Percentiles rank a stretch among this genome's conserved stretches.
Evolutionary conservation across 2,888 invertebrate genomes (phyloP).

Genomic region (Yponomeuta malinellus): DNA sequence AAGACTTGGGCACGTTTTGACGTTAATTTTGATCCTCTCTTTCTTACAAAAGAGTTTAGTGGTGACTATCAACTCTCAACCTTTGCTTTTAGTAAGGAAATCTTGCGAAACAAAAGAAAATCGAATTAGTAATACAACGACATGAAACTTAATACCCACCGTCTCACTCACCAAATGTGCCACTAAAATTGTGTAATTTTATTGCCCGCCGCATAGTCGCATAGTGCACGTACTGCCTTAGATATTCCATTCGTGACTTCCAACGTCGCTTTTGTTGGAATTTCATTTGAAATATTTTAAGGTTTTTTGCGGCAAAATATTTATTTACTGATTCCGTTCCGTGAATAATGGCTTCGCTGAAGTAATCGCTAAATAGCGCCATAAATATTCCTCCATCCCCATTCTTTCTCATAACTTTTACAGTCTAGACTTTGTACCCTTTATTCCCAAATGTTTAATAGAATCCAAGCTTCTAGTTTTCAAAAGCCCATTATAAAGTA

Average conservation of each 20-base stretch:
- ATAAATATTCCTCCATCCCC: constrained; percentile 1
- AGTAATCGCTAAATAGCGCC: constrained; percentile 17
- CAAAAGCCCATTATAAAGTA: neutral
- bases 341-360: constrained; percentile 39
- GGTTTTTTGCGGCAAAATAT: constrained; percentile 58
- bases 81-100: neutral
- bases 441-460: neutral
- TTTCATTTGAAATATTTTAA: constrained; percentile 44
- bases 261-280: constrained; percentile 26
- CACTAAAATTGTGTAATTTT: neutral
- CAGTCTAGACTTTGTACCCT: neutral
- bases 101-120: neutral
- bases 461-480: neutral
- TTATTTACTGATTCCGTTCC: constrained; percentile 47
- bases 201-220: constrained; percentile 20
- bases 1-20: neutral
- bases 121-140: neutral
- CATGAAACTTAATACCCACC: neutral
- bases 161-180: neutral
- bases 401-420: constrained; percentile 2
- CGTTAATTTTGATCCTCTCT: neutral
- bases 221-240: constrained; percentile 30
- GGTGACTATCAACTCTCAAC: neutral
- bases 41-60: neutral
- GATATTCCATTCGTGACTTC: constrained; percentile 56